These are phyloP conservation scores for Perodicticus potto DNA, from an alignment of 2,797 vertebrate species.

Conservation along the genomic window DNA sequence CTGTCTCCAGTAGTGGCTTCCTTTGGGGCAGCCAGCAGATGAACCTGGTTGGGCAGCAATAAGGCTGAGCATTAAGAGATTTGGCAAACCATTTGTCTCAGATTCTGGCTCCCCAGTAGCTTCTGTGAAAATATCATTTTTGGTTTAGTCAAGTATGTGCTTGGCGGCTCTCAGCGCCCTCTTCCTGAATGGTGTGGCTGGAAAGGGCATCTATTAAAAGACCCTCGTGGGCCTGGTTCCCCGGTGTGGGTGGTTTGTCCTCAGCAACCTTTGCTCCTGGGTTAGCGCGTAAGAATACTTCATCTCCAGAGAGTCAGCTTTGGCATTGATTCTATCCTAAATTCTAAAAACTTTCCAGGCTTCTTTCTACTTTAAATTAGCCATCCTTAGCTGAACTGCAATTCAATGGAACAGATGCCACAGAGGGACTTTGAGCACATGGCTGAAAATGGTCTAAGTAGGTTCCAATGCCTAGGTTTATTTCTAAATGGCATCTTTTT, in stretches of 20 bases:
- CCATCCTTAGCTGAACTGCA: not conserved
- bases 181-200: not conserved
- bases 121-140: slow-evolving; percentile 30
- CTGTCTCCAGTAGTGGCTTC: too few species aligned
- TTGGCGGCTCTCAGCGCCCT: slow-evolving; percentile 4
- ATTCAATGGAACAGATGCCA: not conserved
- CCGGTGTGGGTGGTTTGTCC: not conserved
- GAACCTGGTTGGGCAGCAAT: too few species aligned
- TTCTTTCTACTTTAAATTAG: not conserved
- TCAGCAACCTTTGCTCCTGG: not conserved
- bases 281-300: slow-evolving; percentile 26
- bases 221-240: not conserved
- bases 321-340: not conserved
- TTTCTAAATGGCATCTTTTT: not conserved
- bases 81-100: not conserved
- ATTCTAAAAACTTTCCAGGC: not conserved
- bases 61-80: slow-evolving; percentile 28
- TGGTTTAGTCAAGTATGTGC: slow-evolving; percentile 14
- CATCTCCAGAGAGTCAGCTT: not conserved
- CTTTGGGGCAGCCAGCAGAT: too few species aligned
- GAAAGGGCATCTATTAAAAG: not conserved
- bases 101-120: slow-evolving; percentile 20
- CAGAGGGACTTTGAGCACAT: not conserved
- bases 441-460: not conserved
- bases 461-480: not conserved